phyloP scores from a whole-genome alignment of 2,797 vertebrate genomes.

The Gymnothorax javanicus region DNA sequence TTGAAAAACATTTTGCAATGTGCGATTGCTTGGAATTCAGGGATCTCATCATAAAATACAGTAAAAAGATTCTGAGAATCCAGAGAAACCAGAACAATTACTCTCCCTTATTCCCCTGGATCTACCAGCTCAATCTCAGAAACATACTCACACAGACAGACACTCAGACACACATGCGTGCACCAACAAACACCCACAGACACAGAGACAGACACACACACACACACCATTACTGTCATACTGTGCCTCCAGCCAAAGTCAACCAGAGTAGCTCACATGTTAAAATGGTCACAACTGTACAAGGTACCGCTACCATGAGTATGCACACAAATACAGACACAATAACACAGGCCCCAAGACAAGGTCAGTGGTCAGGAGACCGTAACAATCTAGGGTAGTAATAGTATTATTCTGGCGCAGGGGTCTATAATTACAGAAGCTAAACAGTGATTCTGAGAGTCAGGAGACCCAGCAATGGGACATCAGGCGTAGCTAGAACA shows the following conservation, averaged over 20 bases:
- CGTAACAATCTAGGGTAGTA: not conserved
- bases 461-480: not conserved
- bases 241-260: not conserved
- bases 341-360: slow-evolving; percentile 12
- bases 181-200: not conserved
- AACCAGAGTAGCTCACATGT: not conserved
- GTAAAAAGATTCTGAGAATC: no score
- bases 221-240: not conserved
- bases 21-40: no score
- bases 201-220: not conserved
- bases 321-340: slow-evolving; percentile 20
- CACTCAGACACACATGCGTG: not conserved
- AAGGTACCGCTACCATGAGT: not conserved
- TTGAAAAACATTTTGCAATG: no score
- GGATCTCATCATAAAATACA: no score
- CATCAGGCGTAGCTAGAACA: not conserved
- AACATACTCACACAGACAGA: not conserved
- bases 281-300: not conserved
- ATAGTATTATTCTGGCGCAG: not conserved
- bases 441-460: not conserved
- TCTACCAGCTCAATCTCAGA: not conserved
- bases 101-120: no score
- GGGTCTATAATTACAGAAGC: not conserved
- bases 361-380: not conserved
- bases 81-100: not conserved